Base-by-base conservation (phyloP, 2,888 invertebrate genomes). In the Cetonia aurata region DNA sequence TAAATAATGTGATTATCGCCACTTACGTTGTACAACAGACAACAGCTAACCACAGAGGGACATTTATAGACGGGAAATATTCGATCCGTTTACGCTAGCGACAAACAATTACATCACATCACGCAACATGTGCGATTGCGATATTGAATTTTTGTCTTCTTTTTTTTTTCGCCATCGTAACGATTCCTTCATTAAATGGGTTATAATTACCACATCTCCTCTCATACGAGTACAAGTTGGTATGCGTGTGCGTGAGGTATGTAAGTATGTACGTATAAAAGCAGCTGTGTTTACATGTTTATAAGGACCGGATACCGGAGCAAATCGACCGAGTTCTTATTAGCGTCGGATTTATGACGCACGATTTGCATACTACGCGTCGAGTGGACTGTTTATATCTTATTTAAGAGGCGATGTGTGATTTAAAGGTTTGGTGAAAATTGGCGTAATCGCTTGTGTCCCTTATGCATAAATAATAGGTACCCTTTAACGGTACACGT, bases 51-150 rank as follows among this genome's bases (percentile, higher is more conserved):
- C 37, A 8, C 4, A 3, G 10, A 37, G 37, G 37, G 37, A 37
- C 37, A 37, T 41, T 42, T 15, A 10, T 12, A 10, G 12, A 42
- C 15, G 46, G 50, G 37, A 60, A 65, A 65, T 65, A 65, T 65
- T 65, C 50, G 37, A 37, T 65, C 37, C 17, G 62, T 65, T 65
- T 65, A 65, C 62, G 17, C 19, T 65, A 65, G 41, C 17, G 62
- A 65, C 62, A 65, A 65, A 65, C 62, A 65, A 65, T 52, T 65
- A 65, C 62, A 65, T 65, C 62, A 65, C 50, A 37, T 65, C 19
- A 25, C 8, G 10, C 37, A 57, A 65, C 62, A 65, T 50, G 17
- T 65, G 62, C 48, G 37, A 65, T 50, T 65, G 50, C 50, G n/a
- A 52, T 65, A 48, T 37, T 65, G 50, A 52, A 4, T 15, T 59